Evolutionary conservation across 1,140 invertebrate species (phyloP).

Genomic region (Aphis gossypii): DNA sequence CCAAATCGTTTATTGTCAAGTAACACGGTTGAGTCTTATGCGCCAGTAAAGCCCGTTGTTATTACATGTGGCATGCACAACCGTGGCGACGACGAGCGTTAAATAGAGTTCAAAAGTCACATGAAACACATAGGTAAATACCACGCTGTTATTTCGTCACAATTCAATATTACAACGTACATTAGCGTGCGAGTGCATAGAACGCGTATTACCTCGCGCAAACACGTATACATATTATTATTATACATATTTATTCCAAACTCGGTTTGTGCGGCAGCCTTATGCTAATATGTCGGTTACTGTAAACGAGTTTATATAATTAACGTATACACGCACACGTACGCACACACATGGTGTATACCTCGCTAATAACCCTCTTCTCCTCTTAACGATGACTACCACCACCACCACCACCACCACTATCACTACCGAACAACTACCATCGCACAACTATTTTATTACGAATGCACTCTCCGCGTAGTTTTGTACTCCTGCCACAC

Average conservation of each 20-base stretch:
- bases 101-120: not conserved
- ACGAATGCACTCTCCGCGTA: not conserved
- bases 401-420: not conserved
- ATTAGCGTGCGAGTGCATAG: not conserved
- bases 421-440: not conserved
- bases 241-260: not conserved
- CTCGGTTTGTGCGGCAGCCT: not conserved
- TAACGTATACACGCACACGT: not conserved
- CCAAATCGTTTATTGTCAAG: not conserved
- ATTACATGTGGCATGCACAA: not conserved
- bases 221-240: not conserved
- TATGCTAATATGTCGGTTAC: not conserved
- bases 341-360: not conserved
- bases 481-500: not conserved
- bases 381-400: no score
- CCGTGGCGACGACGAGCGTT: not conserved
- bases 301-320: conserved; percentile 3
- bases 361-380: not conserved
- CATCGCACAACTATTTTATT: not conserved
- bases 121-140: not conserved
- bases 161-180: not conserved
- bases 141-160: not conserved
- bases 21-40: not conserved
- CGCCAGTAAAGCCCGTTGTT: not conserved
- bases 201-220: not conserved